phyloP scores from a whole-genome alignment of 2,113 vertebrate species.

The Heterochromis multidens region DNA sequence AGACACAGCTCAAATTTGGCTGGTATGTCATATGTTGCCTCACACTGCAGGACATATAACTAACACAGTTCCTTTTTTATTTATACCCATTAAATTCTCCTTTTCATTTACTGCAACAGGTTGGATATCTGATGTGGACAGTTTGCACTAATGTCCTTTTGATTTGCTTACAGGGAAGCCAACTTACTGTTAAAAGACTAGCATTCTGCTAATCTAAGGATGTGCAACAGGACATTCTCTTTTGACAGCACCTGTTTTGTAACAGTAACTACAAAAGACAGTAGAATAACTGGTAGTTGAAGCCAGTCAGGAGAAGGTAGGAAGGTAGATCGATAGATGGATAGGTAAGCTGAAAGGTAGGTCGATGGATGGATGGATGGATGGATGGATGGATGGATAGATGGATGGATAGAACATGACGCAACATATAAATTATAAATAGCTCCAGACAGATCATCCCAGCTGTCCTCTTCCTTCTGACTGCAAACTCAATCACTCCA shows the following conservation, averaged over 20 bases:
- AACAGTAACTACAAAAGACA: background rate
- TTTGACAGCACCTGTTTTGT: background rate
- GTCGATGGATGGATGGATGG: too few species aligned
- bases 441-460: constrained; percentile 9
- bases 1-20: background rate
- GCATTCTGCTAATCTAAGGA: background rate
- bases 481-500: background rate
- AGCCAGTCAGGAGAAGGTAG: background rate
- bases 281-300: background rate
- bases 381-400: too few species aligned
- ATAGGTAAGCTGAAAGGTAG: background rate
- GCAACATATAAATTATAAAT: constrained; percentile 33
- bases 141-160: background rate
- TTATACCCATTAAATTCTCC: constrained; percentile 2
- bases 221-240: background rate
- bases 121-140: background rate
- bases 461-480: constrained; percentile 41
- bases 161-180: background rate
- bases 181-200: background rate
- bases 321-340: background rate
- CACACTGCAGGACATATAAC: constrained; percentile 22
- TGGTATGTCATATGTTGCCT: constrained; percentile 22
- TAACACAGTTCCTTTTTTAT: constrained; percentile 10
- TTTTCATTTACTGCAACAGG: background rate
- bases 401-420: background rate